A percentile compares a stretch with the other conserved stretches of the same genome.
phyloP scores from a whole-genome alignment of 2,888 invertebrate genomes.

The Hirtodrosophila cameraria region DNA sequence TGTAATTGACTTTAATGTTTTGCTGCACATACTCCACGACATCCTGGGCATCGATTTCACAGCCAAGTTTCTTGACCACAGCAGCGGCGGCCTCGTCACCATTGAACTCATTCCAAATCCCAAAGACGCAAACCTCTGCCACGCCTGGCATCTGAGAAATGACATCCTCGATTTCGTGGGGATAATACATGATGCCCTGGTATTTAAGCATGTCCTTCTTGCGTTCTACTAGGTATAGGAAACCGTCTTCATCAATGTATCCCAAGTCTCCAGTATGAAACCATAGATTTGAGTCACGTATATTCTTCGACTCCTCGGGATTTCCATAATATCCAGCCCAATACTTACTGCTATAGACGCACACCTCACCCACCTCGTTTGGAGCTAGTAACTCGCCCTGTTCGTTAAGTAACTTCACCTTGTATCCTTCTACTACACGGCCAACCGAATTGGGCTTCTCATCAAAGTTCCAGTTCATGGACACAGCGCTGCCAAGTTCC shows the following conservation, averaged over 20 bases:
- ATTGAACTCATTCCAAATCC: constrained; percentile 67
- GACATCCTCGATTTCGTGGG: constrained; percentile 77
- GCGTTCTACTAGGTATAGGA: constrained; percentile 75
- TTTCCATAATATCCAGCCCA: constrained; percentile 82
- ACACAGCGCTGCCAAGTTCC: constrained; percentile 43
- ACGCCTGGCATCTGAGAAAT: constrained; percentile 74
- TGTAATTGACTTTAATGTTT: constrained; percentile 63
- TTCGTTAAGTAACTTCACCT: constrained; percentile 73
- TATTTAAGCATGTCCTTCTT: constrained; percentile 80
- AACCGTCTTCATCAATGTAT: constrained; percentile 80
- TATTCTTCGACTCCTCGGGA: constrained; percentile 57
- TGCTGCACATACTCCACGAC: constrained; percentile 69
- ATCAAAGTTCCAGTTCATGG: constrained; percentile 16
- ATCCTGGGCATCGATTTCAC: constrained; percentile 66
- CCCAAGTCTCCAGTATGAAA: too few species aligned
- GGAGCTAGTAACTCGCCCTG: constrained; percentile 57
- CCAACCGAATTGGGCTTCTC: constrained; percentile 74
- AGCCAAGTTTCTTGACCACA: constrained; percentile 62
- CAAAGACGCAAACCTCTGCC: constrained; percentile 77
- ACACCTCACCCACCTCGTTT: constrained; percentile 76
- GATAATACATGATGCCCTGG: constrained; percentile 74
- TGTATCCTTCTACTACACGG: constrained; percentile 51
- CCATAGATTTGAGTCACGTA: constrained; percentile 76
- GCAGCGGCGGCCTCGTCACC: constrained; percentile 81
- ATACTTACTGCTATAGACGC: constrained; percentile 45